These are phyloP conservation scores for Notothenia rossii DNA, from an alignment of 2,113 vertebrate species.

Conservation along the genomic window DNA sequence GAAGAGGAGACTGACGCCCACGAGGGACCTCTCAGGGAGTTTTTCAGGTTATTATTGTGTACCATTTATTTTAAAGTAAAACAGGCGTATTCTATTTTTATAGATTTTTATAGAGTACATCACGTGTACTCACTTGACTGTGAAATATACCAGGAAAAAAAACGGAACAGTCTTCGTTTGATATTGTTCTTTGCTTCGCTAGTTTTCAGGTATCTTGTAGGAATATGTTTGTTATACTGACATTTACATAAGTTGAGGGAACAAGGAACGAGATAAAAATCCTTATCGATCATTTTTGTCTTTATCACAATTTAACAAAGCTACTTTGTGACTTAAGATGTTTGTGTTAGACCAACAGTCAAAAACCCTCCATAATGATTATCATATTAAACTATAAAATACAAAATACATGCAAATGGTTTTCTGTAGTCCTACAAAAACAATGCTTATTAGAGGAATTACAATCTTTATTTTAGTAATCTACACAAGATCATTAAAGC, in stretches of 20 bases:
- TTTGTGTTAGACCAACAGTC: background rate
- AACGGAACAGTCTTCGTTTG: background rate
- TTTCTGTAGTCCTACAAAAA: background rate
- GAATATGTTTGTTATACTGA: background rate
- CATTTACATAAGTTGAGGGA: background rate
- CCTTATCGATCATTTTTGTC: background rate
- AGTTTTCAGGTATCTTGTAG: background rate
- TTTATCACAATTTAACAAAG: background rate
- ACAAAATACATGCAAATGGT: background rate
- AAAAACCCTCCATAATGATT: background rate
- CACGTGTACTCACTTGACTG: too few relatives aligned
- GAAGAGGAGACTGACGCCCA: constrained; percentile 53
- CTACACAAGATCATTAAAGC: background rate
- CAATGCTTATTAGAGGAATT: background rate
- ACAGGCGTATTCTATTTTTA: background rate
- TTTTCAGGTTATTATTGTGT: constrained; percentile 74
- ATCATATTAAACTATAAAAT: too few relatives aligned
- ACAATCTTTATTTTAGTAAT: too few relatives aligned
- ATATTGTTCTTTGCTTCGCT: background rate
- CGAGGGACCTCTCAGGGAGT: constrained; percentile 64
- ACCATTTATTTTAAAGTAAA: background rate
- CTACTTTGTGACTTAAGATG: background rate
- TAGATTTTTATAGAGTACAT: background rate
- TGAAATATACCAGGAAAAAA: background rate
- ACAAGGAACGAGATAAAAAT: background rate